Conservation (phyloP, 1,140 invertebrate genomes). For the Philopotamus ludificatus region DNA sequence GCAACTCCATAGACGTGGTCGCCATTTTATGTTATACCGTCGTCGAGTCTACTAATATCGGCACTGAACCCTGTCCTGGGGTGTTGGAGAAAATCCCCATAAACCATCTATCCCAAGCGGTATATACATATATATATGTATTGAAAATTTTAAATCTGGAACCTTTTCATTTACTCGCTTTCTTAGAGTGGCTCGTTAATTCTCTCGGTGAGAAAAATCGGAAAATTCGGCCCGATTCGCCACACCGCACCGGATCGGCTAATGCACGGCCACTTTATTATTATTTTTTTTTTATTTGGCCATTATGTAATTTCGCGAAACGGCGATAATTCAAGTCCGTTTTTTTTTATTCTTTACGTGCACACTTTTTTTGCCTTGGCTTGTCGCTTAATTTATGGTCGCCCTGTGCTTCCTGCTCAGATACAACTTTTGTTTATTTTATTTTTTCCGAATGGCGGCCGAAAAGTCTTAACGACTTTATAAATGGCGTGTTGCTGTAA, state of each 20-base stretch:
- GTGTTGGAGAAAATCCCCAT: neutral
- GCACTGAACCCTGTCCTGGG: neutral
- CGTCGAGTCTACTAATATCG: conserved; percentile 1
- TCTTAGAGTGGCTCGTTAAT: neutral
- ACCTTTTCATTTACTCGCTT: conserved; percentile 1
- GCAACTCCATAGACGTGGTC: neutral
- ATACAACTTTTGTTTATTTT: conserved; percentile 31
- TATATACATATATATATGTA: neutral
- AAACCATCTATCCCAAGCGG: neutral
- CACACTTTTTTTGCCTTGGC: neutral
- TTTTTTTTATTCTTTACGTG: too few relatives aligned
- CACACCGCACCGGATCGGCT: too few relatives aligned
- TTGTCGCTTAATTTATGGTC: conserved; percentile 27
- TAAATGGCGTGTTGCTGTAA: conserved; percentile 33
- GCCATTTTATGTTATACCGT: conserved; percentile 11
- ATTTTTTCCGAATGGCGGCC: conserved; percentile 8
- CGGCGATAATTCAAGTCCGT: conserved; percentile 13
- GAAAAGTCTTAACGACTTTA: conserved; percentile 40
- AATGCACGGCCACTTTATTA: too few relatives aligned
- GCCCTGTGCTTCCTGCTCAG: conserved; percentile 9
- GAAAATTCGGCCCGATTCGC: too few relatives aligned
- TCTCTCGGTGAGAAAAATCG: too few relatives aligned
- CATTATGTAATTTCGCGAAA: too few relatives aligned
- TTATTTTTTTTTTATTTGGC: too few relatives aligned
- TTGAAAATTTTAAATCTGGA: conserved; percentile 2